Percentiles rank a stretch among this genome's conserved stretches.
phyloP scores from a whole-genome alignment of 2,888 invertebrate species.

The Drosophila prostipennis region DNA sequence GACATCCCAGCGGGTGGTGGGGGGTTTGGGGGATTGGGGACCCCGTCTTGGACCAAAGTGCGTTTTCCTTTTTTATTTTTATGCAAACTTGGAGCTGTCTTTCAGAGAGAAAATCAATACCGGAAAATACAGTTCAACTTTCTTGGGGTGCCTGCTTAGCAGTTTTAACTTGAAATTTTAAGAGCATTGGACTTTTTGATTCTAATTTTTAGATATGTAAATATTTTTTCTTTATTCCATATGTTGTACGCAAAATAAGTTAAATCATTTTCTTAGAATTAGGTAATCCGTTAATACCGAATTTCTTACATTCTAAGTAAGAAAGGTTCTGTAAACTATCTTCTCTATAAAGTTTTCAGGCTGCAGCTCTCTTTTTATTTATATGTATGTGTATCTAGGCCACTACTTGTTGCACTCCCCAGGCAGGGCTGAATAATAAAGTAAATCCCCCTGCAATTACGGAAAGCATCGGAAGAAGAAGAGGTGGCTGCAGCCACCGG shows the following conservation, averaged over 20 bases:
- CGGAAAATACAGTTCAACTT: neutral
- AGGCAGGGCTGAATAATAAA: constrained; percentile 18
- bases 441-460: constrained; percentile 53
- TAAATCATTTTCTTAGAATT: too few relatives aligned
- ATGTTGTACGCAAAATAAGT: too few relatives aligned
- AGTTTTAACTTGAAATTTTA: too few relatives aligned
- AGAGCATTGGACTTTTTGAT: neutral
- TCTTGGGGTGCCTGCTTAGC: neutral
- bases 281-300: too few relatives aligned
- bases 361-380: neutral
- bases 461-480: constrained; percentile 7
- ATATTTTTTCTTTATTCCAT: too few relatives aligned
- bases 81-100: constrained; percentile 9
- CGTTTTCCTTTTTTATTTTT: constrained; percentile 12
- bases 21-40: neutral
- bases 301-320: too few relatives aligned
- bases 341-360: too few relatives aligned
- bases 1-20: constrained; percentile 28
- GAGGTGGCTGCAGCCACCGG: constrained; percentile 50
- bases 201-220: too few relatives aligned
- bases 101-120: constrained; percentile 7
- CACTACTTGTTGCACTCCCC: constrained; percentile 63
- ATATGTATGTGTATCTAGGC: neutral
- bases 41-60: constrained; percentile 11
- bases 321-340: too few relatives aligned